Percentiles rank a stretch among this genome's conserved stretches.
Conservation (phyloP, 2,888 invertebrate genomes). For the Torymus tubicola region DNA sequence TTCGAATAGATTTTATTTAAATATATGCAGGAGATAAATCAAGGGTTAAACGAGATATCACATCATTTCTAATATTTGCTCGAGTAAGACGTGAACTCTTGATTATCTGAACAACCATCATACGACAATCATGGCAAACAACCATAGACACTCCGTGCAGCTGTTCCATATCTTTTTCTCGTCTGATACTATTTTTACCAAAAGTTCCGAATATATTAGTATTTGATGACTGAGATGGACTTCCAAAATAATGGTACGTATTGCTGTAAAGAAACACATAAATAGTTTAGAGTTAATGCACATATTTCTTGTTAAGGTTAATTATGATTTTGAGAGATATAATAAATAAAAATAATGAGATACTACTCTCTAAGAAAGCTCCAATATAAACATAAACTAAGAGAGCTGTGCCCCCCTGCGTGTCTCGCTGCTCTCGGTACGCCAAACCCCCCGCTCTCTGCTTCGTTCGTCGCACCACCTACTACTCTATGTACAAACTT, state of each 20-base stretch:
- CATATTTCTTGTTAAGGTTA: too few relatives aligned
- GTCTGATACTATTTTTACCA: not conserved
- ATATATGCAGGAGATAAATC: slow-evolving; percentile 90
- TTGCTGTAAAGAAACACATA: not conserved
- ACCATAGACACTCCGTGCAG: slow-evolving; percentile 89
- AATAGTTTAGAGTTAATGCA: too few relatives aligned
- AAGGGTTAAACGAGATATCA: slow-evolving; percentile 87
- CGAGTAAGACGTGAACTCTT: slow-evolving; percentile 90
- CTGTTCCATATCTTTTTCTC: slow-evolving; percentile 77
- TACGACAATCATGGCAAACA: slow-evolving; percentile 96
- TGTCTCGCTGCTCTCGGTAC: too few relatives aligned
- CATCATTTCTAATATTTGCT: slow-evolving; percentile 89
- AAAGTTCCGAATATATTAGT: not conserved
- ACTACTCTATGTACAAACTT: too few relatives aligned
- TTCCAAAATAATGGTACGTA: not conserved
- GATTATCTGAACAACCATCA: slow-evolving; percentile 95
- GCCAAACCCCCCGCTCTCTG: too few relatives aligned
- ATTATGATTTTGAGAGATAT: too few relatives aligned
- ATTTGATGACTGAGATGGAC: not conserved
- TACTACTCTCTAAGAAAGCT: too few relatives aligned
- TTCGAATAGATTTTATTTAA: too few relatives aligned
- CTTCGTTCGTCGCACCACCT: too few relatives aligned
- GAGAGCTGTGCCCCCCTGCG: too few relatives aligned
- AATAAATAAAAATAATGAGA: too few relatives aligned
- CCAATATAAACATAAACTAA: too few relatives aligned